Percentiles rank a stretch among this genome's conserved stretches.
phyloP scores from a whole-genome alignment of 2,113 vertebrate genomes.

The Triplophysa rosa region DNA sequence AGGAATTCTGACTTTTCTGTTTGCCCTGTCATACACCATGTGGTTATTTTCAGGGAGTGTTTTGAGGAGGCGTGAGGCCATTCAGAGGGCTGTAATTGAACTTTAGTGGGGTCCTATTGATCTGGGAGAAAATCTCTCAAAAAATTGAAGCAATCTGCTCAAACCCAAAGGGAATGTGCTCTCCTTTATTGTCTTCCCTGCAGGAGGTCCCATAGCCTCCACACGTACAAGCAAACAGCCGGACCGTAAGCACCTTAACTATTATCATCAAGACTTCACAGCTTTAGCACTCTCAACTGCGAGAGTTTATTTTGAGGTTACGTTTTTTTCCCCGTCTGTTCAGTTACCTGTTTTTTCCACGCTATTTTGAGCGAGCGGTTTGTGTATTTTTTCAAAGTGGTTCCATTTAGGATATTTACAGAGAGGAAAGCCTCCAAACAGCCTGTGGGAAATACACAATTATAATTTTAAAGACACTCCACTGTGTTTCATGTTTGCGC shows the following conservation, averaged over 20 bases:
- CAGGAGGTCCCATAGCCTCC: not conserved
- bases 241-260: not conserved
- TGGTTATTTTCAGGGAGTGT: not conserved
- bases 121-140: not conserved
- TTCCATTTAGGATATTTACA: slow-evolving; percentile 18
- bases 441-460: slow-evolving; percentile 29
- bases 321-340: not conserved
- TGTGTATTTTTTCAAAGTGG: slow-evolving; percentile 12
- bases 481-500: slow-evolving; percentile 14
- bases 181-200: slow-evolving; percentile 9
- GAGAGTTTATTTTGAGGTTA: slow-evolving; percentile 9
- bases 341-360: not conserved
- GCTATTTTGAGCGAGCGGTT: not conserved
- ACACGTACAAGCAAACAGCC: slow-evolving; percentile 2
- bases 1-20: slow-evolving; percentile 10
- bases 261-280: not conserved
- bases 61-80: slow-evolving; percentile 9
- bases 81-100: slow-evolving; percentile 29
- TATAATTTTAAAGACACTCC: slow-evolving; percentile 30
- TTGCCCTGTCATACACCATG: slow-evolving; percentile 3
- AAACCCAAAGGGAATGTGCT: not conserved
- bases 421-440: slow-evolving; percentile 26
- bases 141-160: not conserved
- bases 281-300: not conserved
- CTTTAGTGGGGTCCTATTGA: slow-evolving; percentile 26